A percentile compares a stretch with the other conserved stretches of the same genome.
phyloP scores from a whole-genome alignment of 2,888 invertebrate species.

The Caenorhabditis panamensis region DNA sequence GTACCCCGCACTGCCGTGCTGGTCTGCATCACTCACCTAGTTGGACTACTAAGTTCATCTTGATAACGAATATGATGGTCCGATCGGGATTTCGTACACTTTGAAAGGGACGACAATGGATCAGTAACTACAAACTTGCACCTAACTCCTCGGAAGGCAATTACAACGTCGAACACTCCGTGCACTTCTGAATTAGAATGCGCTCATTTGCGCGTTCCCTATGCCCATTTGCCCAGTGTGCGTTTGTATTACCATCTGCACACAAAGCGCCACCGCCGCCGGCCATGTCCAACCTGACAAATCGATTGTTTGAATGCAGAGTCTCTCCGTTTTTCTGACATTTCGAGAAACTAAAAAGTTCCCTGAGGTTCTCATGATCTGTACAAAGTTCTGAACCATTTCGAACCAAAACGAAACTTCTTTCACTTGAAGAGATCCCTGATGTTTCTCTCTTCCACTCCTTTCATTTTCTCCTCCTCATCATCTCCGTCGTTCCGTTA shows the following conservation, averaged over 20 bases:
- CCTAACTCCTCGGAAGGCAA: background rate
- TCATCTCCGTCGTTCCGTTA: slow-evolving; percentile 15
- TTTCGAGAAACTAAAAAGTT: too few species aligned
- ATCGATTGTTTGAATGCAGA: slow-evolving; percentile 4
- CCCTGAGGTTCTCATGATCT: too few species aligned
- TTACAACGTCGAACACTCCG: background rate
- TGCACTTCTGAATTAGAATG: background rate
- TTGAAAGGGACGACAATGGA: too few species aligned
- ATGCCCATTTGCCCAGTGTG: background rate
- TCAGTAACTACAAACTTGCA: background rate
- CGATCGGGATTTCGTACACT: background rate
- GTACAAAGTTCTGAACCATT: too few species aligned
- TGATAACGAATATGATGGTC: background rate
- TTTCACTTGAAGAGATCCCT: too few species aligned
- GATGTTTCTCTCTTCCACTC: slow-evolving; percentile 1
- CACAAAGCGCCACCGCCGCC: background rate
- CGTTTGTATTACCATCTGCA: slow-evolving; percentile 47
- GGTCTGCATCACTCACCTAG: slow-evolving; percentile 14
- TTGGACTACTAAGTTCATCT: background rate
- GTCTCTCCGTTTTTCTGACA: slow-evolving; percentile 15
- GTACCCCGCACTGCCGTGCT: slow-evolving; percentile 27
- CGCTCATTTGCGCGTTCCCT: slow-evolving; percentile 8
- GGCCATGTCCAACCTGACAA: background rate
- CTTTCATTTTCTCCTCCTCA: slow-evolving; percentile 6
- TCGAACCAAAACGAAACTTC: too few species aligned